Conservation (phyloP, 2,797 vertebrate genomes). For the Amblyraja radiata region DNA sequence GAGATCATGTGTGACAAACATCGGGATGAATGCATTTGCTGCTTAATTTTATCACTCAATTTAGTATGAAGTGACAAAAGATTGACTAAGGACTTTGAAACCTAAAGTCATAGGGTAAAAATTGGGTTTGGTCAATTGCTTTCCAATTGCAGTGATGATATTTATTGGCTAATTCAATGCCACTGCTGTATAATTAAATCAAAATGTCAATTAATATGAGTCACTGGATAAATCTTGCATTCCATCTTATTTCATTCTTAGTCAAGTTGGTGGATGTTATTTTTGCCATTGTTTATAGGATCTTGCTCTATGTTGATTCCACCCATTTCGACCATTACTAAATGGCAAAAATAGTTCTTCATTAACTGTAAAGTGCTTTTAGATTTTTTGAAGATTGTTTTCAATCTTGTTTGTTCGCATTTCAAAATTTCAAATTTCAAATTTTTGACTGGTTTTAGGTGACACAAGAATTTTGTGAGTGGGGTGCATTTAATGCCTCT, state of each 20-base stretch:
- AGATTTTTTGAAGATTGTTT: no score
- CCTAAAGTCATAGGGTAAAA: neutral
- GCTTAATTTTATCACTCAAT: neutral
- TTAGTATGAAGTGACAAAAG: neutral
- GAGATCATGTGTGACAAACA: neutral
- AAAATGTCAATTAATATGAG: neutral
- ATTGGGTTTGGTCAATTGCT: neutral
- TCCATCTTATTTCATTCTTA: neutral
- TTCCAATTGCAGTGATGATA: neutral
- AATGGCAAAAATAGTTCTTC: no score
- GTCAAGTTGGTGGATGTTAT: neutral
- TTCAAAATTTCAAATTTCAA: no score
- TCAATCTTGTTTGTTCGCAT: no score
- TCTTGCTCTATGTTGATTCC: no score
- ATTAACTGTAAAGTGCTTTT: no score
- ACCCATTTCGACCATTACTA: no score
- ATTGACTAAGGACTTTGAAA: neutral
- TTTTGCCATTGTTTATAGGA: no score
- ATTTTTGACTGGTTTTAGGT: neutral
- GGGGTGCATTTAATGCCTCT: neutral
- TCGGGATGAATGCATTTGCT: neutral
- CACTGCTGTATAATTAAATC: neutral
- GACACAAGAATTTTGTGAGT: neutral
- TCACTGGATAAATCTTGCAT: neutral
- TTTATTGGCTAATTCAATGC: neutral